phyloP scores from a whole-genome alignment of 37 sponge, comb jelly and placozoan species.

The Mnemiopsis leidyi region DNA sequence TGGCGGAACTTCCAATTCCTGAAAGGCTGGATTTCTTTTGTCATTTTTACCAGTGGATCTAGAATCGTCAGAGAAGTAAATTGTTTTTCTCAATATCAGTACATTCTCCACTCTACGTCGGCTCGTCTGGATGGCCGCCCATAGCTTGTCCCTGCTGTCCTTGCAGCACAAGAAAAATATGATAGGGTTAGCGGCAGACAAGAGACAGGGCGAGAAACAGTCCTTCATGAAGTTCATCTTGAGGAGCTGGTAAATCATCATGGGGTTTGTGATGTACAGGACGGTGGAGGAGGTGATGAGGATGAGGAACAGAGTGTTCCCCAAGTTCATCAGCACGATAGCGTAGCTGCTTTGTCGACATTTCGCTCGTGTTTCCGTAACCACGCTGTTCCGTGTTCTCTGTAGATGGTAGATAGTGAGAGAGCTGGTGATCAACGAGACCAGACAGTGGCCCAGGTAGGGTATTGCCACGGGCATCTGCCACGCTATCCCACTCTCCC shows the following conservation, averaged over 20 bases:
- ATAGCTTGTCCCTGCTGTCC: conserved; percentile 10
- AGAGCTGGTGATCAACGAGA: not conserved
- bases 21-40: not conserved
- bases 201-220: not conserved
- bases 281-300: not conserved
- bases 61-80: not conserved
- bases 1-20: not conserved
- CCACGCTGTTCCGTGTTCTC: not conserved
- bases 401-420: conserved; percentile 3
- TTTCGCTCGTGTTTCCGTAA: conserved; percentile 16
- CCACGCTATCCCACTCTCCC: not conserved
- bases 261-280: not conserved
- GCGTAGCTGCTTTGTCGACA: conserved; percentile 50
- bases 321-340: conserved; percentile 56
- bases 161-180: conserved; percentile 23
- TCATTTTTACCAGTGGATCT: not conserved
- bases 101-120: not conserved
- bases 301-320: conserved; percentile 13
- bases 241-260: conserved; percentile 5
- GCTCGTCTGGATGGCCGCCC: not conserved
- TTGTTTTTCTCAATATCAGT: not conserved
- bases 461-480: conserved; percentile 22
- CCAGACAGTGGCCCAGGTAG: conserved; percentile 19
- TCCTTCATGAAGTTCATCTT: conserved; percentile 63
- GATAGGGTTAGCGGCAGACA: conserved; percentile 52